Conservation (phyloP, 2,888 invertebrate species). For the Allophyes oxyacanthae region DNA sequence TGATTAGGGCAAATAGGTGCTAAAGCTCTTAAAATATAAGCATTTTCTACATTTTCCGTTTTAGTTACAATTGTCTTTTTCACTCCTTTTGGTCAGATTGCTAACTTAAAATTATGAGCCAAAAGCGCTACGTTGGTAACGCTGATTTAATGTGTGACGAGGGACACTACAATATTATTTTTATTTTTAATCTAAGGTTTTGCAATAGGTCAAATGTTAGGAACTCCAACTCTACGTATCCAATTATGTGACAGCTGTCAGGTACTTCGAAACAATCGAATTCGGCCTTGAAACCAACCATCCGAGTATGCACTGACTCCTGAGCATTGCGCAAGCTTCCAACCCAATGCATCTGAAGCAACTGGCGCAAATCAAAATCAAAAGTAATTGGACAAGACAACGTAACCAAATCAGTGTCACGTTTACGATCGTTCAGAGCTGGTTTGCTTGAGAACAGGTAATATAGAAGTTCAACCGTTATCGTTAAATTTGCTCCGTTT, state of each 20-base stretch:
- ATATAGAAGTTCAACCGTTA: constrained; percentile 35
- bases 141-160: constrained; percentile 1
- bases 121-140: too few species aligned
- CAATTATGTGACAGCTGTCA: constrained; percentile 30
- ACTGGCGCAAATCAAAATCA: constrained; percentile 54
- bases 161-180: too few species aligned
- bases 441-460: constrained; percentile 38
- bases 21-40: too few species aligned
- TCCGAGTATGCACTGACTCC: constrained; percentile 25
- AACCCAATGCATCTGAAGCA: constrained; percentile 43
- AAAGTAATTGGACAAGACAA: constrained; percentile 61
- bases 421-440: constrained; percentile 42
- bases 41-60: too few species aligned
- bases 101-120: too few species aligned
- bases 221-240: constrained; percentile 15
- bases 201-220: constrained; percentile 15
- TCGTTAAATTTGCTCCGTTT: constrained; percentile 27
- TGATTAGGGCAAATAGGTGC: too few species aligned
- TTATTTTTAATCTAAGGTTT: not conserved
- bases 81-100: too few species aligned
- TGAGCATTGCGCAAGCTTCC: constrained; percentile 46
- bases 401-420: constrained; percentile 57
- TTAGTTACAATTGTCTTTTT: too few species aligned
- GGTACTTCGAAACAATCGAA: constrained; percentile 19
- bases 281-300: constrained; percentile 35